Conservation (phyloP, 2,113 vertebrate species). For the Egretta garzetta region DNA sequence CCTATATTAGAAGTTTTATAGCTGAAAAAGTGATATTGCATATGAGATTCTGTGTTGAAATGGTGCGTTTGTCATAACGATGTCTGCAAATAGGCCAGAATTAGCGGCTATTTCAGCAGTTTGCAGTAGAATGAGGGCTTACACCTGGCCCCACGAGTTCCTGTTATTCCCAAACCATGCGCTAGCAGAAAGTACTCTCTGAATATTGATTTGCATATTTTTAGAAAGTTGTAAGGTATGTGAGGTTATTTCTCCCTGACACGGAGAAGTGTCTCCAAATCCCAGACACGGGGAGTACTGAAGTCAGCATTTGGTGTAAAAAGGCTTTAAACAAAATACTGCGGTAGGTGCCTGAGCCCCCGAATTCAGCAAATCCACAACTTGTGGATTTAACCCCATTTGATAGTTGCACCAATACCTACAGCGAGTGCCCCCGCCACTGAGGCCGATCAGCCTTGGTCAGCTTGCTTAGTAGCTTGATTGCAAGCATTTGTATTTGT, state of each 20-base stretch:
- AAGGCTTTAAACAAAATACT: not conserved
- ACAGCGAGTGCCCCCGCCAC: rapidly evolving
- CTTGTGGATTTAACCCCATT: not conserved
- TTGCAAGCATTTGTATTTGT: not conserved
- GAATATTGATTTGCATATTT: not conserved
- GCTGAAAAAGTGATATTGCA: not conserved
- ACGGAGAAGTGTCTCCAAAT: not conserved
- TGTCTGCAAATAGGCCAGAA: not conserved
- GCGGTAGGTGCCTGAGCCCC: not conserved
- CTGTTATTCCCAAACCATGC: not conserved
- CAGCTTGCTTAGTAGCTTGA: not conserved
- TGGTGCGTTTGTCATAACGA: not conserved
- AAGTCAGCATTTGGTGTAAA: not conserved
- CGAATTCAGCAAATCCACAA: not conserved
- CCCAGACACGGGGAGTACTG: not conserved
- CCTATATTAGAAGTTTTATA: not conserved
- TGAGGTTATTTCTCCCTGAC: not conserved
- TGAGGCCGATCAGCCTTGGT: not conserved
- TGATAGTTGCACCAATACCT: not conserved
- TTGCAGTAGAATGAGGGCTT: not conserved
- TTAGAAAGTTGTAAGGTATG: not conserved
- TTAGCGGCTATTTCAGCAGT: not conserved
- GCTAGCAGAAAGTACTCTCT: not conserved
- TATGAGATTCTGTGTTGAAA: not conserved
- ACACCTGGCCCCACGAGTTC: not conserved